phyloP scores from a whole-genome alignment of 2,113 vertebrate genomes.

The Cichladusa arquata region DNA sequence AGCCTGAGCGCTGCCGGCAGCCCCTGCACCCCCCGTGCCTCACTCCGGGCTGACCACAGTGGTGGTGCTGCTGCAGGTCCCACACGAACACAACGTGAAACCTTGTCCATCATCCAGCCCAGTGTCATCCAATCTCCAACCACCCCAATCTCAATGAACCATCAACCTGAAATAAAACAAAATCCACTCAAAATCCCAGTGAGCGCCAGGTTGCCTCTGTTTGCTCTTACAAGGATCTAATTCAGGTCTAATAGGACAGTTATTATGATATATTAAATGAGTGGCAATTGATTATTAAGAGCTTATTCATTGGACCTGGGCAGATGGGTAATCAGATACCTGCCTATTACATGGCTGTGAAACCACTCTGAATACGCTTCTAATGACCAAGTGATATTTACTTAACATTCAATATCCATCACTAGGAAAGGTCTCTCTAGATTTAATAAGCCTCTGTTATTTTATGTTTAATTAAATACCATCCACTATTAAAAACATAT shows the following conservation, averaged over 20 bases:
- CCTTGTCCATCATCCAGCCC: background rate
- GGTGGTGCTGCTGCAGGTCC: background rate
- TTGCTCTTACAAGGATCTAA: constrained; percentile 48
- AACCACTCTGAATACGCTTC: constrained; percentile 45
- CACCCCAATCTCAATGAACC: background rate
- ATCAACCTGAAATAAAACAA: background rate
- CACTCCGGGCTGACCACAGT: rapidly evolving
- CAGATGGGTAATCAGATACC: constrained; percentile 51
- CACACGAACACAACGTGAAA: rapidly evolving
- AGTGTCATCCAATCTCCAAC: background rate
- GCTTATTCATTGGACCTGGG: background rate
- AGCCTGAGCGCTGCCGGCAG: background rate
- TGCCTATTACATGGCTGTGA: constrained; percentile 46
- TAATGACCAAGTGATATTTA: constrained; percentile 49
- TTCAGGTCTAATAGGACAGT: constrained; percentile 34
- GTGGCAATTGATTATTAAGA: constrained; percentile 56
- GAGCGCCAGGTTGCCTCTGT: background rate
- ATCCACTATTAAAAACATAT: constrained; percentile 65
- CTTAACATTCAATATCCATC: constrained; percentile 61
- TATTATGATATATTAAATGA: constrained; percentile 37
- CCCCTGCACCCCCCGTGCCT: rapidly evolving
- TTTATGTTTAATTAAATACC: constrained; percentile 69
- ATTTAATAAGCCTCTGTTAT: constrained; percentile 67
- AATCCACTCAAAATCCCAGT: rapidly evolving
- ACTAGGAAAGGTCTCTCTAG: constrained; percentile 29